Evolutionary conservation across 1,140 invertebrate genomes (phyloP), one percentile per base, ranked within the genome.

Genomic region (Trichomalopsis sarcophagae): DNA sequence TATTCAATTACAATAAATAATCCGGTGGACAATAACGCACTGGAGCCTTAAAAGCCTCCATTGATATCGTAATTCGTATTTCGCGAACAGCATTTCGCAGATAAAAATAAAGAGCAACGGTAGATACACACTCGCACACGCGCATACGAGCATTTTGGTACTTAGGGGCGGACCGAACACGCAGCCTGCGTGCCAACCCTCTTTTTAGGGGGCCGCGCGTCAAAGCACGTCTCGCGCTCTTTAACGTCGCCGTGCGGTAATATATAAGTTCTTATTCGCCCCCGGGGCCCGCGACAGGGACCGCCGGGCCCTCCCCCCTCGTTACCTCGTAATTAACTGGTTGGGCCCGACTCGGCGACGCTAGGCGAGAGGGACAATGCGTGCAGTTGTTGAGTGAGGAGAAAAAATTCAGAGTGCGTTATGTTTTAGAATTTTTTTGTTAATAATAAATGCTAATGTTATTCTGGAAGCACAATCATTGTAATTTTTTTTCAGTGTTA

Each of bases 1-100:
- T 71, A 44, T 27, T 33, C 79, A 81, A 81, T 81, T 69, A 81
- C 79, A 44, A 81, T 81, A 81, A 81, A 81, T 81, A 81, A 69
- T 17, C 33, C 1, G 55, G 17, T 2, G 21, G 9, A 71, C 69
- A 62, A n/a, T 62, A 62, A 62, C 17, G 17, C 50, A 21, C 17
- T 55, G 55, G 55, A 21, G 4, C 55, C 21, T 5, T 6, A 55
- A 17, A 21, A 55, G 50, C 13, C 50, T 55, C 17, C 21, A n/a
- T n/a, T n/a, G 55, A 62, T 62, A 62, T 62, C 21, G 55, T 62
- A 7, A 62, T 62, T 62, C 55, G 55, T 2, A 14, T 14, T 55
- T 55, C 50, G 50, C 50, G 50, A 2, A 17, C 13, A n/a, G n/a
- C n/a, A n/a, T n/a, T n/a, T n/a, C 27, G 27, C 17, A 17, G 17